phyloP scores from a whole-genome alignment of 2,888 invertebrate genomes.

The Cosmia trapezina region DNA sequence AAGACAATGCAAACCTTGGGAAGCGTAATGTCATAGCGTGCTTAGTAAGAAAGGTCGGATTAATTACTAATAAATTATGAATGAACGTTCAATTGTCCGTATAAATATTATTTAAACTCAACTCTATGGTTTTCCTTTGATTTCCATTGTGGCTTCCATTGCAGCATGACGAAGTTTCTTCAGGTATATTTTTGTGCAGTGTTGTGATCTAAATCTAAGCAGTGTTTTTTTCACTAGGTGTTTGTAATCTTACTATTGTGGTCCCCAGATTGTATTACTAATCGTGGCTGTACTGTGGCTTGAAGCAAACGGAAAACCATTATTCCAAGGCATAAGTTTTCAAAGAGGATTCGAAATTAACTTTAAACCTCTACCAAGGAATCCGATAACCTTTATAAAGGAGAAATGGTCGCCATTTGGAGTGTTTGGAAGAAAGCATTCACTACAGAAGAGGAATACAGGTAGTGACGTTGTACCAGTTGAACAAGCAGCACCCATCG shows the following conservation, averaged over 20 bases:
- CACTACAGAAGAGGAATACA: constrained; percentile 63
- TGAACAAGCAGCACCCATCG: background rate
- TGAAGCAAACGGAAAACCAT: constrained; percentile 25
- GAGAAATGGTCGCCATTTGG: constrained; percentile 79
- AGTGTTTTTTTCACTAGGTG: background rate
- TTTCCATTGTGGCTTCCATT: constrained; percentile 49
- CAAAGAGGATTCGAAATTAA: constrained; percentile 75
- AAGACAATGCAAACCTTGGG: constrained; percentile 64
- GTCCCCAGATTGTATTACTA: constrained; percentile 53
- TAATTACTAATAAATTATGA: constrained; percentile 43
- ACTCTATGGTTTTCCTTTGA: constrained; percentile 54
- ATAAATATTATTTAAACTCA: constrained; percentile 48
- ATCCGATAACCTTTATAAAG: constrained; percentile 73
- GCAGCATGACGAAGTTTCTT: constrained; percentile 63
- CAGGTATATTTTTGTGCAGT: constrained; percentile 55
- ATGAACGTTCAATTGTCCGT: constrained; percentile 35
- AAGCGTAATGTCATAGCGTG: constrained; percentile 56
- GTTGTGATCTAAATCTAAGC: constrained; percentile 2
- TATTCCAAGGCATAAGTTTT: constrained; percentile 68
- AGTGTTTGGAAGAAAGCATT: constrained; percentile 65
- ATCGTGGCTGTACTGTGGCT: constrained; percentile 32
- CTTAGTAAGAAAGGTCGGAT: constrained; percentile 42
- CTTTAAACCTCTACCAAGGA: constrained; percentile 71
- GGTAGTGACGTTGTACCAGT: constrained; percentile 14
- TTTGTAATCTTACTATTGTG: constrained; percentile 27